phyloP scores from a whole-genome alignment of 2,113 vertebrate species.

The Engystomops pustulosus region DNA sequence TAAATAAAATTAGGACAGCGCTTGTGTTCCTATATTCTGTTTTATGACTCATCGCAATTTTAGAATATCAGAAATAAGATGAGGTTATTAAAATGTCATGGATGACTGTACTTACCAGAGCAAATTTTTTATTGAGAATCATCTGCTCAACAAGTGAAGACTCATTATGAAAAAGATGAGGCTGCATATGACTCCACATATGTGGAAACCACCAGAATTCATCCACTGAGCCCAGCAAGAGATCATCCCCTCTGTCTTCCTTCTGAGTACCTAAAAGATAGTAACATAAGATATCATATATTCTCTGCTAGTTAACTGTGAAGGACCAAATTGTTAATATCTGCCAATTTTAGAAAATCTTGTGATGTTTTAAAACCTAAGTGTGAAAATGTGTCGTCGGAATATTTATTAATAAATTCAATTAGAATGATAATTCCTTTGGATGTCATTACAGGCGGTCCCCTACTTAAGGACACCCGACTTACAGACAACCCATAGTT shows the following conservation, averaged over 20 bases:
- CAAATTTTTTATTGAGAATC: slow-evolving; percentile 98
- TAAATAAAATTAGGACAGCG: too few relatives aligned
- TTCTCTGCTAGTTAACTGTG: background rate
- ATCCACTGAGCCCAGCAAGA: slow-evolving; percentile 85
- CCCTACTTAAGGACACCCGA: too few relatives aligned
- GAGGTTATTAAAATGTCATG: background rate
- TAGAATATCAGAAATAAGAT: background rate
- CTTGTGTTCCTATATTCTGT: too few relatives aligned
- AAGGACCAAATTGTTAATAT: background rate
- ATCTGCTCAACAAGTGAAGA: slow-evolving; percentile 96
- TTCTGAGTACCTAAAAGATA: slow-evolving; percentile 82
- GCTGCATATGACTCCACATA: slow-evolving; percentile 99
- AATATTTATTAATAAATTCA: too few relatives aligned
- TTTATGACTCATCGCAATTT: background rate
- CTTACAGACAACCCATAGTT: too few relatives aligned
- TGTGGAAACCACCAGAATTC: slow-evolving; percentile 99
- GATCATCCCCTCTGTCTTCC: slow-evolving; percentile 92
- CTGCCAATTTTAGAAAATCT: background rate
- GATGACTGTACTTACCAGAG: slow-evolving; percentile 78
- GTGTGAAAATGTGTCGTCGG: too few relatives aligned
- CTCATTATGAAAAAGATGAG: slow-evolving; percentile 96
- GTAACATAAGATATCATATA: background rate
- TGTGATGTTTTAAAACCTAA: too few relatives aligned
- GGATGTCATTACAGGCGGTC: too few relatives aligned
- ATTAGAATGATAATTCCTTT: too few relatives aligned